Evolutionary conservation across 2,888 invertebrate species (phyloP), one percentile per base, ranked within the genome.

Genomic region (Acholoe squamosa): DNA sequence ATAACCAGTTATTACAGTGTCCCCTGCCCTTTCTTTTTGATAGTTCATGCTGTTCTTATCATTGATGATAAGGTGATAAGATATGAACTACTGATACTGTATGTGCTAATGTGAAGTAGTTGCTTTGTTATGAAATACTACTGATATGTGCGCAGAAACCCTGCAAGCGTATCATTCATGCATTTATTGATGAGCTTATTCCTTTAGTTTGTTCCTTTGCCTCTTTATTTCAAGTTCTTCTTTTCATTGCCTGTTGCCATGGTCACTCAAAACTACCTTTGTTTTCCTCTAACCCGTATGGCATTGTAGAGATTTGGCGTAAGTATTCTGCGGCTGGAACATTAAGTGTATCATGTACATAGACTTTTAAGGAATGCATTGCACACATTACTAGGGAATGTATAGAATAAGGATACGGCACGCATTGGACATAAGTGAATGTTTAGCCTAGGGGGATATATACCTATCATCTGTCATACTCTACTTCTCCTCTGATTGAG

Each of bases 291-390:
- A 34, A 51, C 43, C 43, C 43, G 34, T 51, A 33, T 84, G 84
- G 84, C 84, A 22, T 34, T 84, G 7, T 84, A 84, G 84, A 84
- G 25, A 22, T 84, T 19, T 84, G 84, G 84, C 84, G 84, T 84
- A 84, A 84, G 84, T 84, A 84, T 84, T n/a, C 22, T n/a, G 19
- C 61, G 19, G 61, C 61, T 7, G 61, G n/a, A 19, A n/a, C 19
- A 61, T n/a, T n/a, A 19, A 61, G 61, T 61, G 19, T n/a, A n/a
- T 61, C 19, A 61, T 61, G 61, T 61, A 61, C 19, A 61, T 61
- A 61, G 61, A 28, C 14, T 71, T 14, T 28, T 7, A 25, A 0
- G 34, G 84, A 43, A 84, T 84, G 84, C 3, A 31, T 43, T 51
- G 51, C 43, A 34, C 51, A 3, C 33, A n/a, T 14, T 84, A 51